phyloP scores from a whole-genome alignment of 2,113 vertebrate genomes.

The Erpornis zantholeuca region DNA sequence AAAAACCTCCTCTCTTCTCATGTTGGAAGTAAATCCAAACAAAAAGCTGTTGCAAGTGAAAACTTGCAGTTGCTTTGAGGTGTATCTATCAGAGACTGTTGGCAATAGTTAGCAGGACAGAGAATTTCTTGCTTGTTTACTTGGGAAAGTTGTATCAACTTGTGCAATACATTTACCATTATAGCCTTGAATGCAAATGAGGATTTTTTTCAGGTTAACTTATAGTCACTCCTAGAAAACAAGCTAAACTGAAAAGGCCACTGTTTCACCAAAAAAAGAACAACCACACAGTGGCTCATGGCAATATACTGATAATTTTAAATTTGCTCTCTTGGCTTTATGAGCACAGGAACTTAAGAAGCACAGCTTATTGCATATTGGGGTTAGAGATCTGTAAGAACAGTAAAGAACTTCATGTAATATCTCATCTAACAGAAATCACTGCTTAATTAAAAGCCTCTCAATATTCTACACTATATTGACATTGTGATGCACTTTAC shows the following conservation, averaged over 20 bases:
- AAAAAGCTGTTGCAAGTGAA: neutral
- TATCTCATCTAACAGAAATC: neutral
- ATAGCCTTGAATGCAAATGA: neutral
- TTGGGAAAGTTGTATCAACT: neutral
- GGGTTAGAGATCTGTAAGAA: neutral
- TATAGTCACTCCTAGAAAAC: neutral
- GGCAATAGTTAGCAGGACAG: neutral
- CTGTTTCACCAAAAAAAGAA: neutral
- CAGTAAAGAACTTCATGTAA: neutral
- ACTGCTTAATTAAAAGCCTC: constrained; percentile 1
- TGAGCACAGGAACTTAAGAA: neutral
- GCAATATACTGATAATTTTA: neutral
- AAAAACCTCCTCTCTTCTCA: neutral
- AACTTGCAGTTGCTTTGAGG: neutral
- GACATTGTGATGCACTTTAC: neutral
- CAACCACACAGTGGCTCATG: neutral
- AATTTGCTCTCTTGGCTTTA: neutral
- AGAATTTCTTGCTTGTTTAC: neutral
- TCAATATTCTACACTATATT: neutral
- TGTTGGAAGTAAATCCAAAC: neutral
- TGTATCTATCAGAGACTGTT: neutral
- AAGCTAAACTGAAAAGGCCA: neutral
- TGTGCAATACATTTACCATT: neutral
- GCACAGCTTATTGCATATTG: neutral
- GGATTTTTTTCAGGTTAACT: neutral